Evolutionary conservation across 2,113 vertebrate species (phyloP).

Genomic region (Mohoua ochrocephala): DNA sequence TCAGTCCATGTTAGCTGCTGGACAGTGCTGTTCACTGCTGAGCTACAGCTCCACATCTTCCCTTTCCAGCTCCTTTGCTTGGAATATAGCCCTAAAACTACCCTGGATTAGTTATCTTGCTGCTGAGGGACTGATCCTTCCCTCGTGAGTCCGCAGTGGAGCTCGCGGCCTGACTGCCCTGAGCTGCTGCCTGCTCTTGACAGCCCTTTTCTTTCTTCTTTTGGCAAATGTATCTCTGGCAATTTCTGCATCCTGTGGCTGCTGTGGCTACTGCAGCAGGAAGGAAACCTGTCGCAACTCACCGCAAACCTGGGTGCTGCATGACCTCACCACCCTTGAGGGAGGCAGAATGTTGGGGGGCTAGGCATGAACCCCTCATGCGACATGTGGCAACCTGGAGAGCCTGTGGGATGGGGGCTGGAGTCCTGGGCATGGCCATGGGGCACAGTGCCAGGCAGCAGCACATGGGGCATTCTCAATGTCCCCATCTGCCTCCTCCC

Average conservation of each 20-base stretch:
- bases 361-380: not conserved
- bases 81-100: not conserved
- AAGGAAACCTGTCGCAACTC: not conserved
- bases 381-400: accelerated
- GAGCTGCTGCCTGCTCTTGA: not conserved
- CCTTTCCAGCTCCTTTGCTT: not conserved
- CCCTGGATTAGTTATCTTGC: not conserved
- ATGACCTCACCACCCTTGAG: accelerated
- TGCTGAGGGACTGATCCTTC: not conserved
- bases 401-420: not conserved
- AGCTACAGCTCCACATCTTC: not conserved
- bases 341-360: not conserved
- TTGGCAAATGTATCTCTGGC: not conserved
- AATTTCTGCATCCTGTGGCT: accelerated
- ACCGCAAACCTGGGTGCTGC: accelerated
- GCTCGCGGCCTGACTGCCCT: accelerated
- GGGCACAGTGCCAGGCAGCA: not conserved
- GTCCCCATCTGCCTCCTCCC: not conserved
- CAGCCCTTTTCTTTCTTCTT: not conserved
- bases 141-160: accelerated
- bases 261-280: accelerated
- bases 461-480: not conserved
- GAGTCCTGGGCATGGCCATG: accelerated
- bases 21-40: not conserved
- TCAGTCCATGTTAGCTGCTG: not conserved